Evolutionary conservation across 1,140 invertebrate genomes (phyloP), one percentile per base, ranked within the genome.

Genomic region (Brachionus asplanchnoidis): DNA sequence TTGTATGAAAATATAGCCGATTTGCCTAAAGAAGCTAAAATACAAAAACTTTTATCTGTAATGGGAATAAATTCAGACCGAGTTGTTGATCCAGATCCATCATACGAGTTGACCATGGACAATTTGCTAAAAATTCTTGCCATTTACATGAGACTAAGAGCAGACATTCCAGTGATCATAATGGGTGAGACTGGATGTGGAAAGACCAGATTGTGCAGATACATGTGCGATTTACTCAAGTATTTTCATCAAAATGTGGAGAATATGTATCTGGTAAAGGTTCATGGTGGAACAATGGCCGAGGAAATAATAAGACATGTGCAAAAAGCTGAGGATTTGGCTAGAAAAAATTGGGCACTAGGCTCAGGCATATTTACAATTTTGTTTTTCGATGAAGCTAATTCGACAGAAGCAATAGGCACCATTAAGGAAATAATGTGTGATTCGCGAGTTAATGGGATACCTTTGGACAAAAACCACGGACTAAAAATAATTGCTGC

Each of bases 101-200:
- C 56, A 20, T 88, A 88, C 85, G 88, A 88, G 84, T 84, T 89
- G 75, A 89, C 88, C 42, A 86, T 87, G 28, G 88, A 89, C 85
- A 88, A 89, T 85, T 87, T 87, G 2, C 87, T 88, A 83, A 89
- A 89, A 80, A 88, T 89, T 14, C 73, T 89, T 82, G 88, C 88
- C 1, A 88, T 89, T 66, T 87, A 88, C 85, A 87, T 88, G 87
- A 85, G 88, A 84, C 17, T 87, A 17, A 83, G 83, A 82, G 88
- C 88, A 85, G 85, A 86, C 68, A 88, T 89, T 53, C 88, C 88
- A 20, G 88, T 89, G 9, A 86, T 89, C 26, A 85, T 89, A 40
- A 89, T 89, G 88, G 88, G 88, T 11, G 88, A 89, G 80, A 89
- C 88, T 0, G 88, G 88, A 8, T 89, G 88, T 86, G 88, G 88